phyloP scores from a whole-genome alignment of 2,797 vertebrate genomes.

The Tragelaphus eurycerus region DNA sequence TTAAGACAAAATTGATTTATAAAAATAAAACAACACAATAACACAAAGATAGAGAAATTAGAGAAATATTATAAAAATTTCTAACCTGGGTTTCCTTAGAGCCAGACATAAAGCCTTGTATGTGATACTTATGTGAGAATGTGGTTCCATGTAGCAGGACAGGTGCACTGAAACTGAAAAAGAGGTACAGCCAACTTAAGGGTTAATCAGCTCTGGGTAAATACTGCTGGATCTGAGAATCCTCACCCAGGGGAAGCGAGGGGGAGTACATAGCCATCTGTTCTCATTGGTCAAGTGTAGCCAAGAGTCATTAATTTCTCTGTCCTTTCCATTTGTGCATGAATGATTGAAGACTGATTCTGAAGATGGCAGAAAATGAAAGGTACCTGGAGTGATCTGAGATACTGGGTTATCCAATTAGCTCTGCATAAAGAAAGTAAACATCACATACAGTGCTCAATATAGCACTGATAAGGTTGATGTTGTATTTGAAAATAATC shows the following conservation, averaged over 20 bases:
- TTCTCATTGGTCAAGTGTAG: not conserved
- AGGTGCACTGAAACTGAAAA: not conserved
- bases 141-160: not conserved
- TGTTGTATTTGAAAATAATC: not conserved
- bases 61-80: not conserved
- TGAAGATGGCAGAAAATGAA: not conserved
- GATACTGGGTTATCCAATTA: not conserved
- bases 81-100: not conserved
- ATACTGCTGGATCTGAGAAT: not conserved
- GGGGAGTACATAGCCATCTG: not conserved
- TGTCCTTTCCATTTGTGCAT: not conserved
- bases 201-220: not conserved
- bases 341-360: not conserved
- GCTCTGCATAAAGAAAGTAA: not conserved
- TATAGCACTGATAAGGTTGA: not conserved
- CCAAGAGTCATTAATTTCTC: not conserved
- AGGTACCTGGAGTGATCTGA: not conserved
- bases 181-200: not conserved
- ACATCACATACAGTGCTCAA: not conserved
- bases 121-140: not conserved
- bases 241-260: not conserved
- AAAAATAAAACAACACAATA: not conserved
- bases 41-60: not conserved
- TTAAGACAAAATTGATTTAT: not conserved
- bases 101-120: not conserved